These are phyloP conservation scores for Porphyrio hochstetteri DNA, from an alignment of 2,113 vertebrate genomes.

Conservation along the genomic window DNA sequence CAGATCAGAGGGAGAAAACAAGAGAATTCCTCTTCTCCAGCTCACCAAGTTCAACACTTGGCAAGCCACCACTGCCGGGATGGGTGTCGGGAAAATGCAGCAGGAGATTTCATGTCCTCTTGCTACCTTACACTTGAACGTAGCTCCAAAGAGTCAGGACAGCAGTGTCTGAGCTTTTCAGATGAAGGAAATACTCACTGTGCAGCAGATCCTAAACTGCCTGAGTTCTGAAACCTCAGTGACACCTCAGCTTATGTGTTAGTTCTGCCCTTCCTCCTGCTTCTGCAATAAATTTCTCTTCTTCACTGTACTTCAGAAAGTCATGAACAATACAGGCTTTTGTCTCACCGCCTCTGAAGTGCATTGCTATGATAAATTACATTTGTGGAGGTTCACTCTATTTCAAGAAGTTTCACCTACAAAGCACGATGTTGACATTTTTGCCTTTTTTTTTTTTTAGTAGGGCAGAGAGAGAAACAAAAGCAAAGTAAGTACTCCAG, in stretches of 20 bases:
- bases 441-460: background rate
- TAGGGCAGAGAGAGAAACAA: background rate
- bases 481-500: background rate
- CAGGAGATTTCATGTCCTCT: background rate
- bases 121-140: background rate
- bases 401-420: background rate
- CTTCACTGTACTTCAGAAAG: background rate
- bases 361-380: background rate
- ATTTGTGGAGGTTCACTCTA: background rate
- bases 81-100: background rate
- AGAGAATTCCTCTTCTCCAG: background rate
- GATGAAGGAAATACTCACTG: background rate
- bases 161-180: background rate
- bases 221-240: background rate
- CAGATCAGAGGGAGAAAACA: background rate
- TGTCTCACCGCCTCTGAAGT: background rate
- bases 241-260: background rate
- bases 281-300: background rate
- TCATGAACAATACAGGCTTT: background rate
- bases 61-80: background rate
- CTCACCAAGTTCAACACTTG: background rate
- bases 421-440: background rate
- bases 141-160: background rate
- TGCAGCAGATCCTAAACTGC: background rate
- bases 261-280: background rate